Evolutionary conservation across 1,140 invertebrate species (phyloP), one percentile per base, ranked within the genome.

Genomic region (Monomorium pharaonis): DNA sequence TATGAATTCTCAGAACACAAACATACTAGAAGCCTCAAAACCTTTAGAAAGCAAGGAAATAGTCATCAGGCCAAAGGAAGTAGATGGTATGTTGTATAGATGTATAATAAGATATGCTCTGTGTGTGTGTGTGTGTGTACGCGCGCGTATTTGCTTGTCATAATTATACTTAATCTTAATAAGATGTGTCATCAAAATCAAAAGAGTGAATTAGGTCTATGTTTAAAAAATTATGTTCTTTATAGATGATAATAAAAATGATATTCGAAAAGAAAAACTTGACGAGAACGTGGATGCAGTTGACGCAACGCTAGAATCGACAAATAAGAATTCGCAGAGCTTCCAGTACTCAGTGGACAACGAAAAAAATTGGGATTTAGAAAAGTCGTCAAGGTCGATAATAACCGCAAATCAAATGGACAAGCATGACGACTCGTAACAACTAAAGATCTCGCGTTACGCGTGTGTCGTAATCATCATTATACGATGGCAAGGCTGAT

Each of bases 281-380:
- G 44, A 86, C 77, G 10, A 89, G 18, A 33, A 62, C 75, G 3
- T 18, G 14, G 95, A 95, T 89, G 93, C 95, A 1, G 96, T 95
- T 86, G 95, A 94, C 47, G 94, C 95, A 12, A 95, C 94, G 10
- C 93, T 96, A 49, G 94, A 93, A 12, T 92, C 95, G 21, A 92
- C 94, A 4, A 95, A 95, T 49, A 95, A 96, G 47, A 95, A 95
- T 88, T 90, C 95, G 33, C 95, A 96, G 84, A 95, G 95, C 88
- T 95, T 95, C 89, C 92, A 95, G 72, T 95, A 95, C 89, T 89
- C 95, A 72, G 95, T 91, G 72, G 93, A 51, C 24, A 94, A 96
- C 60, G 95, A 95, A 37, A 94, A 85, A 0, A 87, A 37, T 77
- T 18, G 67, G 33, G 67, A 89, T 62, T 86, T 89, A n/a, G 86